Base-by-base conservation (phyloP, 2,797 vertebrate genomes). In the Myripristis murdjan region DNA sequence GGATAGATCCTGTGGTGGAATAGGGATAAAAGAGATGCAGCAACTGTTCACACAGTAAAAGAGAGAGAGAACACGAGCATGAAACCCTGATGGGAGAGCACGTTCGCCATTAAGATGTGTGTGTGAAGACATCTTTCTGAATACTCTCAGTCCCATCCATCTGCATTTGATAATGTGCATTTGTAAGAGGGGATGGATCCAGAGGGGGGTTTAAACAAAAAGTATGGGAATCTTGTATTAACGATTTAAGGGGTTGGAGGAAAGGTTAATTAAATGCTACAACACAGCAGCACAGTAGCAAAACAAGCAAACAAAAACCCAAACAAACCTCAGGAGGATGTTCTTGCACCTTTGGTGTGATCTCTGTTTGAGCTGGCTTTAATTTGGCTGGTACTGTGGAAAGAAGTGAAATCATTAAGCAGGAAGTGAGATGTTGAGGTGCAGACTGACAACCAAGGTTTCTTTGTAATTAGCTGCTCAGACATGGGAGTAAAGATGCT, bases 401-500 rank as follows among this genome's bases (percentile, higher is more conserved):
- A 56, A 55, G 37, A 69, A 49, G 20, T 18, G 9, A 24, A 68
- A 65, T 47, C n/a, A 47, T 44, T 33, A 61, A 49, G 6, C 2
- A 7, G 7, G 23, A n/a, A 15, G 14, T 12, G 20, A 33, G 53
- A 66, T 49, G 48, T 2, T 20, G 22, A 53, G 56, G 49, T 55
- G 39, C n/a, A n/a, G 39, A 59, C 31, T 76, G 71, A 46, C 52
- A 41, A 43, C 12, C n/a, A 4, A 11, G 43, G 47, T 67, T 54
- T 74, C 48, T 18, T 74, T 46, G 56, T 78, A 69, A 69, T 72
- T 55, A 41, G 18, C 37, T 59, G 48, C 33, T 81, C 15, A 14
- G 43, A 51, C 72, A 70, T 51, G 52, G 26, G 54, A 64, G 46
- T 60, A 58, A 43, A 47, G 54, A 68, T 2, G 22, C 8, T 43